Conservation (phyloP, 2,888 invertebrate species). For the Drosophila prostipennis region DNA sequence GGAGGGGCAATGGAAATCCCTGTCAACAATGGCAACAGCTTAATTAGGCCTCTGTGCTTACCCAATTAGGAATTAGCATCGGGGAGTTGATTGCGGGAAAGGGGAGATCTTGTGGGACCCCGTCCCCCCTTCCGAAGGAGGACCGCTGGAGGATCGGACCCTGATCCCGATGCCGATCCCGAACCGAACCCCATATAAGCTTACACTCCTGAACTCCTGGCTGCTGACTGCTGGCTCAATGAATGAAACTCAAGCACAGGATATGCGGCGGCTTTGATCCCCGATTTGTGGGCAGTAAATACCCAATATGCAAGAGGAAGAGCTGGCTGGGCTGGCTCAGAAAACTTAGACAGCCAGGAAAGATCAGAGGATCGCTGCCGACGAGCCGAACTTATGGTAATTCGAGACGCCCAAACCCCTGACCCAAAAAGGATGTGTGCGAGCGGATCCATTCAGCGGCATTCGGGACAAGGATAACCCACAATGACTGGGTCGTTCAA, state of each 20-base stretch:
- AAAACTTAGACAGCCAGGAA: conserved; percentile 50
- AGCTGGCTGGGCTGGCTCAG: conserved; percentile 28
- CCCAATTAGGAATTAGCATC: conserved; percentile 53
- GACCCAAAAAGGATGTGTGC: conserved; percentile 57
- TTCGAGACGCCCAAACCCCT: conserved; percentile 51
- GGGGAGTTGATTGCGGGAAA: not conserved
- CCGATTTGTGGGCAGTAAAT: conserved; percentile 5
- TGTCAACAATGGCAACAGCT: conserved; percentile 40
- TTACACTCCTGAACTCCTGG: conserved; percentile 30
- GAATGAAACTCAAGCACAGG: conserved; percentile 79
- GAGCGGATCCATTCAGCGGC: conserved; percentile 19
- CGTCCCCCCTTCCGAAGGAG: not conserved
- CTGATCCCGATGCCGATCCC: conserved; percentile 5
- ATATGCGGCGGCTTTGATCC: conserved; percentile 75
- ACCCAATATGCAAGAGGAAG: not conserved
- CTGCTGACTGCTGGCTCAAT: conserved; percentile 48
- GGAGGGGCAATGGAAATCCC: too few species aligned
- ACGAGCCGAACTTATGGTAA: conserved; percentile 49
- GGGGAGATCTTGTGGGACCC: not conserved
- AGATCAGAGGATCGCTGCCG: conserved; percentile 35
- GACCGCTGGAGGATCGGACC: conserved; percentile 9
- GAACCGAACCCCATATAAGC: conserved; percentile 40
- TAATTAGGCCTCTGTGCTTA: conserved; percentile 61
- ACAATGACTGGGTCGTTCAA: conserved; percentile 29
- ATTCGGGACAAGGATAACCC: conserved; percentile 15